These are phyloP conservation scores for Pelmatolapia mariae DNA, from an alignment of 2,113 vertebrate species.

Conservation along the genomic window DNA sequence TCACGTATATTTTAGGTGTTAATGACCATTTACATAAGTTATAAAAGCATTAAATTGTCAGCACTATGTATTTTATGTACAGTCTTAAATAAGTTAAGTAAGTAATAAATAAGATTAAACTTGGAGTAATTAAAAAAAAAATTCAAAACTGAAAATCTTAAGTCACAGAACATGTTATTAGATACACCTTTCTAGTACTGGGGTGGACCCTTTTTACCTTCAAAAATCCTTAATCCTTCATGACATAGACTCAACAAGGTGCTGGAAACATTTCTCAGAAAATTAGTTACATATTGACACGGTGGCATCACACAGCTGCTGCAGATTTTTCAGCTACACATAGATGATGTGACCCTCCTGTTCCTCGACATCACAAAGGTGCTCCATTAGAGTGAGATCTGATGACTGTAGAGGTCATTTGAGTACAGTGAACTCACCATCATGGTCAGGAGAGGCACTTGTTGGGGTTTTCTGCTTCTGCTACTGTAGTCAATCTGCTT, in stretches of 20 bases:
- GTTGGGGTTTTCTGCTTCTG: neutral
- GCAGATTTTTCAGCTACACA: neutral
- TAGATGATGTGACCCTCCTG: neutral
- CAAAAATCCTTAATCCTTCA: neutral
- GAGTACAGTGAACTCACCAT: neutral
- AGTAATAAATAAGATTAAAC: neutral
- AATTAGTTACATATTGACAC: neutral
- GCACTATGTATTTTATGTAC: neutral
- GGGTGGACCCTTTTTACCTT: neutral
- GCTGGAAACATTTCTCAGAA: neutral
- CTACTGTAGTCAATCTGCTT: neutral
- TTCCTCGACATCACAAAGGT: neutral
- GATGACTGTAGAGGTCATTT: neutral
- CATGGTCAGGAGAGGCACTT: neutral
- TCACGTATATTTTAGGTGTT: neutral
- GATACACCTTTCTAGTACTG: neutral
- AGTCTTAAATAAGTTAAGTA: neutral
- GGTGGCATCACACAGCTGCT: neutral
- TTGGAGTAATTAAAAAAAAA: neutral
- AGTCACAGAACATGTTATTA: neutral
- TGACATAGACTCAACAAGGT: neutral
- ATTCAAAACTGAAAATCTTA: neutral
- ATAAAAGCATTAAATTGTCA: neutral
- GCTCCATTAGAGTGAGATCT: neutral
- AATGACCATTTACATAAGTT: neutral